Evolutionary conservation across 1,140 invertebrate genomes (phyloP), one percentile per base, ranked within the genome.

Genomic region (Drosophila subobscura): DNA sequence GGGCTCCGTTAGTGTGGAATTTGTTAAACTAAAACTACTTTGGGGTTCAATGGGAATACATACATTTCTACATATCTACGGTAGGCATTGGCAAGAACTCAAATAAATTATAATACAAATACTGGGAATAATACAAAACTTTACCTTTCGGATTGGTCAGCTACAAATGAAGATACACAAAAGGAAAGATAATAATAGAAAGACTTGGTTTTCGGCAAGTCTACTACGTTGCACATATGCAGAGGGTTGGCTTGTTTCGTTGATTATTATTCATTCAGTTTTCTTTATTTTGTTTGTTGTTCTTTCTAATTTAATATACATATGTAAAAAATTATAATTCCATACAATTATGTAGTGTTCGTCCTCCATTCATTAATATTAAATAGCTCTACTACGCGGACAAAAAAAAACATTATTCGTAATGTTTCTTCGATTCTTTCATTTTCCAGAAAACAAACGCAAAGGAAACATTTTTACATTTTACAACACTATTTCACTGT

Each of bases 331-430:
- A 25, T 47, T 63, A 66, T 71, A 79, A 72, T 79, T 75, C 66
- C 68, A 79, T 72, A 79, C 60, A 75, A 50, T 51, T 72, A 72
- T 47, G 65, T 63, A 27, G 60, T 63, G 57, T 42, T 53, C 12
- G 29, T 57, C 58, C 37, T 70, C 55, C 33, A 72, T 66, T 77
- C 63, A 20, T 61, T 84, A 84, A 75, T 72, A 76, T 85, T 84
- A 84, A 85, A 64, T 85, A 75, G 77, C 65, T 72, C 77, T 80
- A 81, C 63, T 73, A 72, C 63, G 60, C 71, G 67, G 70, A 75
- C 72, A 75, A 66, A 77, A 68, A 50, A 29, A 60, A 81, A 56
- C 46, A 73, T 45, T 53, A 50, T 51, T 42, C 57, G 40, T 52
- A 71, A 16, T 47, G 55, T 23, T 68, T 55, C 27, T 12, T 37